A percentile compares a stretch with the other conserved stretches of the same genome.
Conservation (phyloP, 2,113 vertebrate species). For the Nothocercus nigrocapillus region DNA sequence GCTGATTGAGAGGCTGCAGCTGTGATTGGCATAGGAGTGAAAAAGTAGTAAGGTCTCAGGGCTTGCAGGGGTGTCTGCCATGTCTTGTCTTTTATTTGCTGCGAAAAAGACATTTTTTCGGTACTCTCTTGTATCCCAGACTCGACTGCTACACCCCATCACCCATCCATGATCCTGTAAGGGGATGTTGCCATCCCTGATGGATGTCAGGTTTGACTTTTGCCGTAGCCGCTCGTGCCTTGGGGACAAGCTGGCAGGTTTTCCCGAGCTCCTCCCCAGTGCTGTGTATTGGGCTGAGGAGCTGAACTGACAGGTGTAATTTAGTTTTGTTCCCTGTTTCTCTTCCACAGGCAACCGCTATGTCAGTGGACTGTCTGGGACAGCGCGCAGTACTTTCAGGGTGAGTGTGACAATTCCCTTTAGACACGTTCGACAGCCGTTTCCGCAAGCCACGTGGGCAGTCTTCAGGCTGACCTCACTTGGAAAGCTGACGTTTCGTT, state of each 20-base stretch:
- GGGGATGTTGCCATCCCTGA: neutral
- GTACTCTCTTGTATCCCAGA: neutral
- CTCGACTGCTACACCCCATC: rapidly evolving
- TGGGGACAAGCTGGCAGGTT: neutral
- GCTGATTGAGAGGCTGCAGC: constrained; percentile 36
- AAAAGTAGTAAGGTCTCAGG: neutral
- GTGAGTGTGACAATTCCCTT: constrained; percentile 77
- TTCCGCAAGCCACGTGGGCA: neutral
- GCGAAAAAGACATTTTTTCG: neutral
- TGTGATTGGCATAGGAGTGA: neutral
- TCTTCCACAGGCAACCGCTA: constrained; percentile 90
- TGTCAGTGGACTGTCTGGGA: constrained; percentile 98
- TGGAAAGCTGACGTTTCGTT: neutral
- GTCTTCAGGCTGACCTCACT: neutral
- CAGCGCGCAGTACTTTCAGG: constrained; percentile 93
- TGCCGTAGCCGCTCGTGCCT: neutral
- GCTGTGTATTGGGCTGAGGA: neutral
- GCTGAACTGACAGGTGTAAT: neutral
- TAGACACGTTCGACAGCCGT: neutral
- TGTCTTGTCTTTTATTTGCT: neutral
- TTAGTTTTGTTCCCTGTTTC: constrained; percentile 1
- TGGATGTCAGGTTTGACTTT: neutral
- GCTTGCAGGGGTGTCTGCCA: neutral
- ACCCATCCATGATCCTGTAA: neutral
- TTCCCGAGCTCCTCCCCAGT: neutral